Evolutionary conservation across 2,113 vertebrate species (phyloP).

Genomic region (Sinocyclocheilus anshuiensis): DNA sequence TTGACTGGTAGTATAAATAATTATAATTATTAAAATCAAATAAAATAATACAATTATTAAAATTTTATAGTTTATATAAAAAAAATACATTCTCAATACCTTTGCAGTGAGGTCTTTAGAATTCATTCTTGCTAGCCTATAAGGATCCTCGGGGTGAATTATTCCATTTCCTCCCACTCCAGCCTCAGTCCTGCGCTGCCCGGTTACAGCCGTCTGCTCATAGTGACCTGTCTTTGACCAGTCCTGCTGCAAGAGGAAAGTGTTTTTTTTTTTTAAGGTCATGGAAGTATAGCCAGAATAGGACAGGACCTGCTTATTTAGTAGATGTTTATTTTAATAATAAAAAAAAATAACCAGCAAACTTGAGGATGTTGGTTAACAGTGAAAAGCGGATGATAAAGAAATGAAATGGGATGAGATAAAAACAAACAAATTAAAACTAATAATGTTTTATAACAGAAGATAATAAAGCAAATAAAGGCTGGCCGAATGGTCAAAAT

Average conservation of each 20-base stretch:
- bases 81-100: conserved; percentile 67
- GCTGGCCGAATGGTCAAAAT: conserved; percentile 55
- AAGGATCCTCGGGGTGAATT: conserved; percentile 76
- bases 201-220: conserved; percentile 77
- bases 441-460: conserved; percentile 46
- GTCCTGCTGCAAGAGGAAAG: conserved; percentile 78
- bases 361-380: conserved; percentile 12
- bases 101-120: conserved; percentile 82
- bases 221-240: conserved; percentile 89
- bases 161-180: conserved; percentile 67
- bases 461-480: conserved; percentile 47
- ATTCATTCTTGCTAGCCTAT: conserved; percentile 77
- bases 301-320: background rate
- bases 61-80: background rate
- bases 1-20: background rate
- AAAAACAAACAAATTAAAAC: conserved; percentile 40
- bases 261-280: background rate
- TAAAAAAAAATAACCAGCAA: background rate
- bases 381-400: conserved; percentile 31
- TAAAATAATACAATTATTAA: background rate
- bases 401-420: conserved; percentile 63
- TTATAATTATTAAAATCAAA: background rate
- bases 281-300: background rate
- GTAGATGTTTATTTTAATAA: background rate
- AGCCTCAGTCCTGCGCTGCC: conserved; percentile 88